Base-by-base conservation (phyloP, 2,888 invertebrate species). In the Ochropleura leucogaster region DNA sequence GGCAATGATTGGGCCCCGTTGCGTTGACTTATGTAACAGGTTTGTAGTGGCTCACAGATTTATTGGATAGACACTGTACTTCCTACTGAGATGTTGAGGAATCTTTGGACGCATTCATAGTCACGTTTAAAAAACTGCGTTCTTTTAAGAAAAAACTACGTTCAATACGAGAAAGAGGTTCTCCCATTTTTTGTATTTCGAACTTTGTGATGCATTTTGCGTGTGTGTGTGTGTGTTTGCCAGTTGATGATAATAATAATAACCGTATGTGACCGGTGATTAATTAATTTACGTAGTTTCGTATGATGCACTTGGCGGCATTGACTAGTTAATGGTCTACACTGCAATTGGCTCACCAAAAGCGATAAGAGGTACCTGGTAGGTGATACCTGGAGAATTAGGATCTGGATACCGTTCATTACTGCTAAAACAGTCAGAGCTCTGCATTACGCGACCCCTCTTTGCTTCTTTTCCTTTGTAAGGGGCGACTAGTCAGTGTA, bases 1-100 rank as follows among this genome's bases (percentile, higher is more conserved):
- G 94, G 93, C 95, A 94, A 93, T 94, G 95, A 86, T 85, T 77
- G 67, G 65, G 69, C 64, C 70, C 68, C 40, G 80, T 76, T 85
- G 67, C 72, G 77, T 77, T 80, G 74, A 85, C 79, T 87, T 88
- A 90, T 84, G 81, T 77, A 85, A 80, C 72, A 69, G 57, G 63
- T 79, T 82, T 82, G 83, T 80, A 80, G 85, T 85, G 84, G 74
- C 59, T 72, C 67, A 70, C 18, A 65, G 30, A 57, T 67, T 66
- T 73, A 62, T 55, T 67, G 20, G 12, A 42, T 46, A 20, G 44
- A n/a, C 30, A 12, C 10, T 16, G 3, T 46, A 40, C 44, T 78
- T 74, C 59, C 57, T 44, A 20, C 18, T 51, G 16, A 30, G 47
- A n/a, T 20, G n/a, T 12, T 42, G n/a, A 47, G 42, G 42, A 14